A percentile compares a stretch with the other conserved stretches of the same genome.
Evolutionary conservation across 2,113 vertebrate species (phyloP).

Genomic region (Gallinago paraguaiae): DNA sequence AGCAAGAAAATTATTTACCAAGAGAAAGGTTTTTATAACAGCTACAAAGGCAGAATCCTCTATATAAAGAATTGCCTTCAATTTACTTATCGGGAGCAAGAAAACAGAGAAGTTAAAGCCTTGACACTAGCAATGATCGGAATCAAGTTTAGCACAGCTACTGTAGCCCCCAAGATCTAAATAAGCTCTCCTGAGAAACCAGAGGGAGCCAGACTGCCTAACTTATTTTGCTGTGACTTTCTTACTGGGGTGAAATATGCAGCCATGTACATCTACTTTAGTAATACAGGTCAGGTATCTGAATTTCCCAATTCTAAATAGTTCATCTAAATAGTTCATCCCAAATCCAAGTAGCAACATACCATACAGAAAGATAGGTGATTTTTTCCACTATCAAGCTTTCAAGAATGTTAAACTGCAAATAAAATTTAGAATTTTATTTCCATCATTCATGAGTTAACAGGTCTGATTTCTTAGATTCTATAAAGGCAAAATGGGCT

Average conservation of each 20-base stretch:
- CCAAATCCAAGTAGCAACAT: neutral
- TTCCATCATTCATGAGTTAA: neutral
- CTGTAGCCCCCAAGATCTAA: neutral
- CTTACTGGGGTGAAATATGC: neutral
- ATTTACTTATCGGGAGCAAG: neutral
- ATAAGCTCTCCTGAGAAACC: neutral
- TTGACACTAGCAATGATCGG: fast-evolving
- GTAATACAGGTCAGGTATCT: neutral
- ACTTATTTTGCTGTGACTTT: neutral
- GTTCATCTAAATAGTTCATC: neutral
- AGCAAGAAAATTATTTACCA: neutral
- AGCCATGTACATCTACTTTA: neutral
- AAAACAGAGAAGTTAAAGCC: neutral
- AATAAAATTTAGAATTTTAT: neutral
- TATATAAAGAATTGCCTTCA: neutral
- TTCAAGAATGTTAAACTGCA: neutral
- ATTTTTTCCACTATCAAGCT: neutral
- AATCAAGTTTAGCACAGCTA: neutral
- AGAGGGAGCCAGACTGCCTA: neutral
- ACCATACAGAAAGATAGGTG: neutral
- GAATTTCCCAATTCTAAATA: neutral
- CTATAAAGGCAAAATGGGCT: neutral
- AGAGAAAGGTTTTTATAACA: neutral
- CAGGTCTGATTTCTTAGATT: neutral
- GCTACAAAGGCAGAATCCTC: neutral